These are phyloP conservation scores for Torymus tubicola DNA, from an alignment of 2,888 invertebrate species.

Conservation along the genomic window DNA sequence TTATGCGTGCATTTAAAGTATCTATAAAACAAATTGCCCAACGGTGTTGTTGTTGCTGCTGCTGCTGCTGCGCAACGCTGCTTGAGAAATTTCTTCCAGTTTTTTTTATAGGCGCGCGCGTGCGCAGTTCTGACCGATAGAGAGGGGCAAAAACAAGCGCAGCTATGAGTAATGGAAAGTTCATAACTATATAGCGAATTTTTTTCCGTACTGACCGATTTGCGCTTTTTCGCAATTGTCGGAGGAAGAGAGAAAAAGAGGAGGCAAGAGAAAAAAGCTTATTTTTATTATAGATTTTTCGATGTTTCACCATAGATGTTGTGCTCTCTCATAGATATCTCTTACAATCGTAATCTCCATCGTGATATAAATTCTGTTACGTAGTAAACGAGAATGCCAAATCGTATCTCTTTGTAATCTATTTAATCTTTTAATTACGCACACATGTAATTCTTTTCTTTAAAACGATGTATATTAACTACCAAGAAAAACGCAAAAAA, in stretches of 20 bases:
- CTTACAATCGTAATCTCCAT: too few species aligned
- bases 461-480: too few species aligned
- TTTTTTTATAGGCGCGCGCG: conserved; percentile 17
- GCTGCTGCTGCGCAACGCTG: conserved; percentile 23
- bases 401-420: too few species aligned
- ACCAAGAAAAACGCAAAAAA: too few species aligned
- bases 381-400: too few species aligned
- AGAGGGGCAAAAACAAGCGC: conserved; percentile 7
- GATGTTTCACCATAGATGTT: too few species aligned
- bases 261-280: background rate
- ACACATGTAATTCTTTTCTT: too few species aligned
- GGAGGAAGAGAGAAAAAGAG: background rate
- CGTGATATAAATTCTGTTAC: too few species aligned
- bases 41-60: background rate
- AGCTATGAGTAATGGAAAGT: conserved; percentile 36
- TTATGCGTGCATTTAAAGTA: background rate
- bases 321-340: too few species aligned
- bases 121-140: conserved; percentile 5
- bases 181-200: conserved; percentile 7
- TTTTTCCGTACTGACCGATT: conserved; percentile 14
- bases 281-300: too few species aligned
- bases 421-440: too few species aligned
- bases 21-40: conserved; percentile 35
- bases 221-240: conserved; percentile 35
- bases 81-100: conserved; percentile 35